A percentile compares a stretch with the other conserved stretches of the same genome.
Evolutionary conservation across 2,113 vertebrate species (phyloP).

Genomic region (Lutjanus erythropterus): DNA sequence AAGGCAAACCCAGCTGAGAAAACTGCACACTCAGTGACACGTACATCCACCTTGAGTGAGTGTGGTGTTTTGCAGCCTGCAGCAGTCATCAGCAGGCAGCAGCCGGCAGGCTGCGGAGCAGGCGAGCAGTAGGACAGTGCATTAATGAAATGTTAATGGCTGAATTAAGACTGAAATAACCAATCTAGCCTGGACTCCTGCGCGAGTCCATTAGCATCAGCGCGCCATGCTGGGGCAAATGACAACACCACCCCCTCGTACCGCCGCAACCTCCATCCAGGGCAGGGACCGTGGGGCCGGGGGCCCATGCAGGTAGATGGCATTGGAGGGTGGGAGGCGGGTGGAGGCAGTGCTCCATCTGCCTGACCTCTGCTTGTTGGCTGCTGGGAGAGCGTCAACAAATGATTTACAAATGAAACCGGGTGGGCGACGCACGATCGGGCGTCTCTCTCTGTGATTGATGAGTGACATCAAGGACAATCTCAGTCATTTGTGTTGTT

Average conservation of each 20-base stretch:
- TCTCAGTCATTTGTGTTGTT: slow-evolving; percentile 7
- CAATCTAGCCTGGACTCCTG: slow-evolving; percentile 92
- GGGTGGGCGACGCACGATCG: slow-evolving; percentile 13
- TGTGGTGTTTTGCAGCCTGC: slow-evolving; percentile 59
- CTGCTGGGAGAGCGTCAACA: slow-evolving; percentile 66
- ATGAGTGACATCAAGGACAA: slow-evolving; percentile 64
- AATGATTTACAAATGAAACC: slow-evolving; percentile 66
- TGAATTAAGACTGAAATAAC: slow-evolving; percentile 98
- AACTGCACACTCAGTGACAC: slow-evolving; percentile 25
- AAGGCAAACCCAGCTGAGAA: no score
- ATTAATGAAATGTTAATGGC: slow-evolving; percentile 99
- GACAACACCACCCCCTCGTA: slow-evolving; percentile 73
- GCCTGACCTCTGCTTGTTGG: slow-evolving; percentile 63
- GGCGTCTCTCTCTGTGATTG: slow-evolving; percentile 43
- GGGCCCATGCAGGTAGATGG: slow-evolving; percentile 76
- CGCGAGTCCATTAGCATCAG: slow-evolving; percentile 96
- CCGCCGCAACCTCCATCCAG: slow-evolving; percentile 76
- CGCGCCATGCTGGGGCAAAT: slow-evolving; percentile 90
- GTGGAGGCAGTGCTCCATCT: slow-evolving; percentile 51
- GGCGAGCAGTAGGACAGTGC: slow-evolving; percentile 90
- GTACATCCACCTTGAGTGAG: slow-evolving; percentile 80
- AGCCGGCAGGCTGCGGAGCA: slow-evolving; percentile 83
- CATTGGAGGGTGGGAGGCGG: slow-evolving; percentile 25
- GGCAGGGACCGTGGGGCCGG: slow-evolving; percentile 55
- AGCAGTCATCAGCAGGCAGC: slow-evolving; percentile 89